Evolutionary conservation across 2,888 invertebrate species (phyloP).

Genomic region (Lycaena phlaeas): DNA sequence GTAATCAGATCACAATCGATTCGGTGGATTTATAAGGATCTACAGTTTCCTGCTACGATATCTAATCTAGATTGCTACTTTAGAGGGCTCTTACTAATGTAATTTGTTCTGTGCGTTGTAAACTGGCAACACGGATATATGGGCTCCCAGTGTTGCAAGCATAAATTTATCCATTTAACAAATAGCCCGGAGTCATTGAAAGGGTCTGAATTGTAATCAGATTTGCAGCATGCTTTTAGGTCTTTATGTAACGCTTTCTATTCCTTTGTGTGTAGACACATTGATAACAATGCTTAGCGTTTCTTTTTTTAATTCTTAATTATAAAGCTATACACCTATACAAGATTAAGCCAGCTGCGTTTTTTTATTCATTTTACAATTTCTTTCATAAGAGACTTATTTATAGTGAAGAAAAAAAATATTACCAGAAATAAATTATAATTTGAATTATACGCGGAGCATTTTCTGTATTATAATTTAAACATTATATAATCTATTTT

Average conservation of each 20-base stretch:
- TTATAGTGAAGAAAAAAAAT: too few relatives aligned
- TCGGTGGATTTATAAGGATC: conserved; percentile 63
- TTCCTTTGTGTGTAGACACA: too few relatives aligned
- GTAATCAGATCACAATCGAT: conserved; percentile 62
- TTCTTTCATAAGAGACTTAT: too few relatives aligned
- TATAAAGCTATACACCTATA: too few relatives aligned
- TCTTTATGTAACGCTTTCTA: neutral
- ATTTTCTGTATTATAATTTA: too few relatives aligned
- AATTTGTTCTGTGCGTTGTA: conserved; percentile 25
- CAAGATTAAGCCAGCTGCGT: too few relatives aligned
- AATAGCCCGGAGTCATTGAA: conserved; percentile 8
- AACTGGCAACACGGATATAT: conserved; percentile 15
- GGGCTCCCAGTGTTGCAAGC: conserved; percentile 9
- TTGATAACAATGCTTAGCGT: too few relatives aligned
- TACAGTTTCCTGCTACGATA: conserved; percentile 42
- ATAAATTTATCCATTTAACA: conserved; percentile 10
- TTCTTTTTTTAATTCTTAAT: too few relatives aligned
- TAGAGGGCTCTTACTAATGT: conserved; percentile 25
- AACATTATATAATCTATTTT: too few relatives aligned
- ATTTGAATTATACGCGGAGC: too few relatives aligned
- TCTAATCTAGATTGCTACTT: conserved; percentile 24
- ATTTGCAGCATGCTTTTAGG: conserved; percentile 4
- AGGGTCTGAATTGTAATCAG: conserved; percentile 2
- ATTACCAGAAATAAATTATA: too few relatives aligned
- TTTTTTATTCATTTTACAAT: too few relatives aligned